Percentiles rank a stretch among this genome's conserved stretches.
These are phyloP conservation scores for Hyles euphorbiae DNA, from an alignment of 1,140 invertebrate species.

Conservation along the genomic window DNA sequence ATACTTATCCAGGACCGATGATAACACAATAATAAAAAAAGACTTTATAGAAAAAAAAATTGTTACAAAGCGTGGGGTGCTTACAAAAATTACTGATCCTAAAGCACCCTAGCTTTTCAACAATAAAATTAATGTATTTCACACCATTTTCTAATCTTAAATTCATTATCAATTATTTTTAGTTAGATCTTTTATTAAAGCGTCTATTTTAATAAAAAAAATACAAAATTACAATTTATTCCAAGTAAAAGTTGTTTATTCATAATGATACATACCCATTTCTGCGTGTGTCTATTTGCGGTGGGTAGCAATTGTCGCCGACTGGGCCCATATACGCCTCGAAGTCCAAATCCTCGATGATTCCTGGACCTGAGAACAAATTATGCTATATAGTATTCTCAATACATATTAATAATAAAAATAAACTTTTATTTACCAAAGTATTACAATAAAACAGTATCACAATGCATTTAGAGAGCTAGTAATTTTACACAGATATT, in stretches of 20 bases:
- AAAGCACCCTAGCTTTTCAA: too few species aligned
- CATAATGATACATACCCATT: slow-evolving; percentile 38
- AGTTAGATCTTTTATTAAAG: too few species aligned
- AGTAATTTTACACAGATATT: not conserved
- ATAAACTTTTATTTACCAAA: not conserved
- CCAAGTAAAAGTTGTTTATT: not conserved
- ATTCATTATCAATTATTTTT: too few species aligned
- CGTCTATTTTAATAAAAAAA: too few species aligned
- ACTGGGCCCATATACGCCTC: slow-evolving; percentile 63
- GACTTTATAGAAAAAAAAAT: too few species aligned
- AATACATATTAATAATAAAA: not conserved
- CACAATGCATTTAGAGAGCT: not conserved
- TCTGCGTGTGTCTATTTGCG: slow-evolving; percentile 49
- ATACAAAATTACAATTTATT: too few species aligned
- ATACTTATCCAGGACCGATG: too few species aligned
- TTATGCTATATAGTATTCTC: not conserved
- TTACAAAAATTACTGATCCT: too few species aligned
- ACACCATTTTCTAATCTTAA: too few species aligned
- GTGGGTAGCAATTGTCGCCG: slow-evolving; percentile 49
- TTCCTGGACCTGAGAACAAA: slow-evolving; percentile 49
- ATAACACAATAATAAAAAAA: too few species aligned
- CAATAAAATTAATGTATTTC: too few species aligned
- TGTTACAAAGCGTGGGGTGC: too few species aligned
- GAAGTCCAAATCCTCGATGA: slow-evolving; percentile 61
- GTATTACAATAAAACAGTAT: not conserved